Evolutionary conservation across 2,888 invertebrate species (phyloP).

Genomic region (Yponomeuta cagnagella): DNA sequence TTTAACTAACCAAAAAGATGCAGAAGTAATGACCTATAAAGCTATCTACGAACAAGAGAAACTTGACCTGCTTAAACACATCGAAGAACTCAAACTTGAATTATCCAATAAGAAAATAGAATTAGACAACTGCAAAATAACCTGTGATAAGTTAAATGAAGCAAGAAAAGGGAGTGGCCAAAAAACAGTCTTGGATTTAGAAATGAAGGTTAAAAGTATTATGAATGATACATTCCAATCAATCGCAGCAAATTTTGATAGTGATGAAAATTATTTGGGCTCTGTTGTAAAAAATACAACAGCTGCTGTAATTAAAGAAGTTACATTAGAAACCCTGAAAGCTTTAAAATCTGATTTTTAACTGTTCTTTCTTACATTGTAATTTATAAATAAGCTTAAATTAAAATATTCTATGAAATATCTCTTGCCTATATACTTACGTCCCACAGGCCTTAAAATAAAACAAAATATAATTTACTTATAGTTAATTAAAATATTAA

Average conservation of each 20-base stretch:
- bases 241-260: constrained; percentile 49
- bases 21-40: background rate
- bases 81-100: constrained; percentile 31
- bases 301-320: constrained; percentile 52
- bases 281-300: constrained; percentile 45
- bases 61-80: constrained; percentile 23
- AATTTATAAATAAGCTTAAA: background rate
- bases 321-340: constrained; percentile 46
- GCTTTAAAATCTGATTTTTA: constrained; percentile 15
- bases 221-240: constrained; percentile 62
- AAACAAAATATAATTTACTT: no score
- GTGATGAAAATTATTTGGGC: constrained; percentile 43
- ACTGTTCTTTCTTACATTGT: background rate
- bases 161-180: constrained; percentile 20
- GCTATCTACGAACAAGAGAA: constrained; percentile 23
- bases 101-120: constrained; percentile 29
- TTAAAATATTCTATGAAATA: no score
- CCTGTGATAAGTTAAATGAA: constrained; percentile 26
- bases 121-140: constrained; percentile 20
- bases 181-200: background rate
- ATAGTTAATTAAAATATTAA: no score
- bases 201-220: constrained; percentile 42
- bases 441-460: no score
- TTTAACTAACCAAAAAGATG: background rate
- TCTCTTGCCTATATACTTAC: no score